A percentile compares a stretch with the other conserved stretches of the same genome.
Evolutionary conservation across 53 echinoderm and acorn worm genomes (phyloP).

Genomic region (Actinopyga echinites): DNA sequence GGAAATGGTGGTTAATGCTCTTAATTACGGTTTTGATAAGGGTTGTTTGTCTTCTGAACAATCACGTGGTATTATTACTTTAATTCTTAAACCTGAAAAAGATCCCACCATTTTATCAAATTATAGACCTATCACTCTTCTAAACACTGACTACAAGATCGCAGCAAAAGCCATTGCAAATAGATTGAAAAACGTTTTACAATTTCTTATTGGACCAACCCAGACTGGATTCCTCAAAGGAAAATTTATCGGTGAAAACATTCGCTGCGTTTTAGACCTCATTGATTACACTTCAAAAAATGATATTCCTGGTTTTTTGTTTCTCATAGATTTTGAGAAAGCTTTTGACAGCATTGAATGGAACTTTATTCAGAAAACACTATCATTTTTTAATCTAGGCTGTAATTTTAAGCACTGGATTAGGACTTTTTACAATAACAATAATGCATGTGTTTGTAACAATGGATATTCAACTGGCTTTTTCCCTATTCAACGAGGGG

Average conservation of each 20-base stretch:
- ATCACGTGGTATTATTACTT: background rate
- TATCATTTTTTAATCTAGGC: constrained; percentile 2
- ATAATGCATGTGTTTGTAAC: background rate
- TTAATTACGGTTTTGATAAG: background rate
- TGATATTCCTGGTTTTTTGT: background rate
- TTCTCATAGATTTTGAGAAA: background rate
- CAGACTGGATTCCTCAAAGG: background rate
- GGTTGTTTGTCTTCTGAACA: background rate
- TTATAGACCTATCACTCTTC: background rate
- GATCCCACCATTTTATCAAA: background rate
- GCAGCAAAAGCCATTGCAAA: background rate
- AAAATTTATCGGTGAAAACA: background rate
- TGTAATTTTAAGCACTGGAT: background rate
- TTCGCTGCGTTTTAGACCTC: background rate
- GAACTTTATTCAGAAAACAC: background rate
- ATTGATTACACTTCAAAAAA: background rate
- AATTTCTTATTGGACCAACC: background rate
- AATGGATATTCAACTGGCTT: background rate
- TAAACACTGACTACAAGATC: constrained; percentile 12
- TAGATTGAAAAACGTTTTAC: no score
- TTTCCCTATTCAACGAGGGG: background rate
- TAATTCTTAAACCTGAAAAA: background rate
- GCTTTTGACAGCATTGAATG: background rate
- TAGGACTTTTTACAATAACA: background rate
- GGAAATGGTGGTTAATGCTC: background rate